These are phyloP conservation scores for Progne subis DNA, from an alignment of 2,113 vertebrate species.

Conservation along the genomic window DNA sequence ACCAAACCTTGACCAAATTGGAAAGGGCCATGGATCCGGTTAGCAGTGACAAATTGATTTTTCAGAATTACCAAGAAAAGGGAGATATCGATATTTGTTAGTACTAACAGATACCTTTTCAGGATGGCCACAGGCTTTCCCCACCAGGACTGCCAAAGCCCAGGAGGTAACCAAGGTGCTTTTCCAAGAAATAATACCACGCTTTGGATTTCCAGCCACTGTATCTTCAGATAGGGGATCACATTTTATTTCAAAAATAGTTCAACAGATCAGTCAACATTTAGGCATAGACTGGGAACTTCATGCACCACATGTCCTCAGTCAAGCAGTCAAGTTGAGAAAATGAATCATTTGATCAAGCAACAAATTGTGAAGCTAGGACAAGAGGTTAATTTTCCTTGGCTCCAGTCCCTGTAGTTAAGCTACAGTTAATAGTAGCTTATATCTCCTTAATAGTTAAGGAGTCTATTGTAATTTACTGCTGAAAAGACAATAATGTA, in stretches of 20 bases:
- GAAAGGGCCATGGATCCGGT: no score
- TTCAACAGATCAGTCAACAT: no score
- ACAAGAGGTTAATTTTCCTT: neutral
- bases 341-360: no score
- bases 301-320: no score
- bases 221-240: neutral
- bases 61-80: no score
- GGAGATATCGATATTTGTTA: neutral
- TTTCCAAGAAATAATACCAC: neutral
- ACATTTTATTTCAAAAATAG: neutral
- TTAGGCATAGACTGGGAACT: no score
- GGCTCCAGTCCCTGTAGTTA: neutral
- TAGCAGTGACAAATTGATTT: no score
- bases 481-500: accelerated
- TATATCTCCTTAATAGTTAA: neutral
- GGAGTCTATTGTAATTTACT: neutral
- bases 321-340: no score
- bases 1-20: no score
- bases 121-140: neutral
- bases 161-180: neutral
- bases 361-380: neutral
- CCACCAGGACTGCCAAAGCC: neutral
- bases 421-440: neutral
- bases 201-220: neutral
- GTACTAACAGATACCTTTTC: neutral